Evolutionary conservation across 2,113 vertebrate species (phyloP), one percentile per base, ranked within the genome.

Genomic region (Myotis davidii): DNA sequence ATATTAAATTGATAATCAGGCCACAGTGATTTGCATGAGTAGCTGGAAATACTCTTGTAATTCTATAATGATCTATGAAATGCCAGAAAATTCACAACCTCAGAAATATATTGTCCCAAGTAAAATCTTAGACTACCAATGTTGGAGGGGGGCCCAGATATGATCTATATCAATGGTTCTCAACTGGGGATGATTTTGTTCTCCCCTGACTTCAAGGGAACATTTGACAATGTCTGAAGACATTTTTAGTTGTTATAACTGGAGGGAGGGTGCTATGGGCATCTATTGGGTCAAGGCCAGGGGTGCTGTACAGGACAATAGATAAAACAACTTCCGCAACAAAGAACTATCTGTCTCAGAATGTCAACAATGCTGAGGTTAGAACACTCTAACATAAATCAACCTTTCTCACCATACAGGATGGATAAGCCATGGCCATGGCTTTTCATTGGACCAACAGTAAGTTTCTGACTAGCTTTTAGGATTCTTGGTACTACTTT

Each of bases 1-100:
- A 94, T 88, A 96, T 93, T 96, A 97, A 96, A 85, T 90, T 94
- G 95, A 96, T 97, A 95, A 97, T 96, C 94, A 96, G 96, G 93
- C 69, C 88, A 86, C n/a, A 89, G 94, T 79, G 69, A 95, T 95
- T 95, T 94, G n/a, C 72, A 72, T 61, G 82, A 94, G 29, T 48
- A 85, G 92, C 21, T 79, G 81, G 73, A 87, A 90, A 85, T 67
- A 92, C 65, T 90, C 82, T 77, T 85, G 34, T 70, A 96, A 95
- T 90, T 88, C 88, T 83, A 29, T 83, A 94, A 81, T 67, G 9
- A 20, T 90, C 85, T 96, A 65, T 34, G 32, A 91, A 92, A 95
- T 83, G 67, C 6, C 88, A 88, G 37, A 78, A 93, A 96, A 95
- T 50, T 90, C 45, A 59, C 21, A 52, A 69, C 48, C 78, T 94